Evolutionary conservation across 2,888 invertebrate genomes (phyloP), one percentile per base, ranked within the genome.

Genomic region (Andricus quercusramuli): DNA sequence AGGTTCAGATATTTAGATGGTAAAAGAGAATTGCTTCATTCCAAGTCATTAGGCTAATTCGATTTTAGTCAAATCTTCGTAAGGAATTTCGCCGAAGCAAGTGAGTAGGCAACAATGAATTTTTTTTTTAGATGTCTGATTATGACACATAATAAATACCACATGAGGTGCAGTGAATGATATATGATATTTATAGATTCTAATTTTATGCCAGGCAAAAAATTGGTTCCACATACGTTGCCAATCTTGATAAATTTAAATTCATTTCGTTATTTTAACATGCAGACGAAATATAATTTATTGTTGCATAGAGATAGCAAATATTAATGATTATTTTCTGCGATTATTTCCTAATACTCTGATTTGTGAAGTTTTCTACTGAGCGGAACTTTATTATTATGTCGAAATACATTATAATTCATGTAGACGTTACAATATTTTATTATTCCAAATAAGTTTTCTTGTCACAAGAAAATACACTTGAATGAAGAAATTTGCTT

Each of bases 1-100:
- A n/a, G n/a, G n/a, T 56, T 56, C 56, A 3, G 56, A 56, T n/a
- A n/a, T 56, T n/a, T n/a, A 20, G 56, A 56, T 56, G 1, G 56
- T n/a, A 56, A n/a, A 56, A 56, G 56, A 20, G n/a, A 56, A n/a
- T n/a, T 56, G n/a, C 56, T 56, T 56, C n/a, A 56, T n/a, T 56
- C 56, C 56, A 56, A 56, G 9, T 56, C 56, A 56, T 56, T 56
- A 56, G n/a, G 56, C 9, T 56, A 56, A 56, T 56, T 56, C n/a
- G n/a, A 56, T n/a, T 56, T n/a, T 56, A n/a, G 2, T 51, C 6
- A n/a, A 56, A n/a, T n/a, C n/a, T 9, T n/a, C 8, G 56, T n/a
- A n/a, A n/a, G n/a, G n/a, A 56, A 56, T n/a, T 56, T 56, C n/a
- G 0, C 9, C 9, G n/a, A n/a, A 56, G 56, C 9, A 9, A n/a